Base-by-base conservation (phyloP, 2,797 vertebrate genomes). In the Aselliscus stoliczkanus region DNA sequence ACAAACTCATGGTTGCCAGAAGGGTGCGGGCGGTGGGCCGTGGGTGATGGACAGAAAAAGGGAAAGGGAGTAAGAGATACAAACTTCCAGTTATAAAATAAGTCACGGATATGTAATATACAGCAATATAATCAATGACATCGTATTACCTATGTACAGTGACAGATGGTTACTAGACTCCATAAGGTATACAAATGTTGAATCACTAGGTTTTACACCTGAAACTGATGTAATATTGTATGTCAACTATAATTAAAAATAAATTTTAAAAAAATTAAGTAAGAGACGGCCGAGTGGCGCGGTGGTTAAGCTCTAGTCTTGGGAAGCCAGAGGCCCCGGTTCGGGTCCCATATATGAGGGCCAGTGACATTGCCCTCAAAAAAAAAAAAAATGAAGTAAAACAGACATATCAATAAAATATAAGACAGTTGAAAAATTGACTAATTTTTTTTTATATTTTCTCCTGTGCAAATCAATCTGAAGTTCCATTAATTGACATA, bases 401-500 rank as follows among this genome's bases (percentile, higher is more conserved):
- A n/a, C n/a, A 64, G 60, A 25, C 12, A 82, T 47, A 82, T 62
- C 31, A 91, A 85, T 83, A 94, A 96, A 90, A 80, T 60, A 7
- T 13, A 83, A 83, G 18, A 18, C 15, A 50, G 1, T 27, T 79
- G 29, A 75, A 83, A 44, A 5, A 65, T 65, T 73, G 37, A 82
- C 12, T 37, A 37, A 76, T 83, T 90, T 80, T 90, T 80, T 44
- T 73, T 80, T 75, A 34, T 64, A 77, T 73, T 90, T 85, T 23
- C 9, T 14, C 67, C 18, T 67, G 2, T 42, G 10, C 60, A 93
- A 21, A 94, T 39, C 76, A 69, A 96, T 85, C 31, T 94, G 23
- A 95, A 92, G 64, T 95, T 42, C 0, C 39, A 77, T n/a, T 97
- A 94, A 93, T 37, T 90, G 58, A 54, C 37, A 81, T 93, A 93